Evolutionary conservation across 2,888 invertebrate genomes (phyloP).

Genomic region (Argyresthia goedartella): DNA sequence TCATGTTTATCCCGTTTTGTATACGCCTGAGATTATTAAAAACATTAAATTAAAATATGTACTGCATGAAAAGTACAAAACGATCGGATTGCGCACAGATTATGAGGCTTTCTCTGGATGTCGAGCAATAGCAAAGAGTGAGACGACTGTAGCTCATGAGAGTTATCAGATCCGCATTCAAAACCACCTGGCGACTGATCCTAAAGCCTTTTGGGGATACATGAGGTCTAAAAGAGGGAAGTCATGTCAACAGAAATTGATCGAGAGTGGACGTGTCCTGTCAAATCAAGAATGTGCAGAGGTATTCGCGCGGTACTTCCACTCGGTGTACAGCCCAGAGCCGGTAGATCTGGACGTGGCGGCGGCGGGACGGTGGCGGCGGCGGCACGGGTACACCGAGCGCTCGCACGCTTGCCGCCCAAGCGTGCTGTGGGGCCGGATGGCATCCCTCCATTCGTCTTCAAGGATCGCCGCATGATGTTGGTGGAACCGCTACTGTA

Average conservation of each 20-base stretch:
- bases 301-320: constrained; percentile 7
- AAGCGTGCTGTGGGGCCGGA: constrained; percentile 8
- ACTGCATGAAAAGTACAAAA: constrained; percentile 7
- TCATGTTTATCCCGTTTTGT: constrained; percentile 14
- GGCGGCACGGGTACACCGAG: neutral
- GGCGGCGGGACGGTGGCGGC: neutral
- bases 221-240: constrained; percentile 2
- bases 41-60: constrained; percentile 8
- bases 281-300: constrained; percentile 1
- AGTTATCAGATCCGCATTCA: neutral
- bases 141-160: constrained; percentile 3
- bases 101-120: constrained; percentile 5
- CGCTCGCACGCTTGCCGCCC: constrained; percentile 2
- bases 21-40: constrained; percentile 11
- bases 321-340: constrained; percentile 4
- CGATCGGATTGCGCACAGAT: neutral
- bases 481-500: constrained; percentile 3
- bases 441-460: constrained; percentile 8
- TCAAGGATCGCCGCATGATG: constrained; percentile 5
- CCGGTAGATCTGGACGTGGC: neutral
- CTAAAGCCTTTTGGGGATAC: constrained; percentile 9
- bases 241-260: neutral
- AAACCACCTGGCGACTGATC: constrained; percentile 1
- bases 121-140: neutral
- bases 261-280: constrained; percentile 2